These are phyloP conservation scores for Ferdinandea cuprea DNA, from an alignment of 2,888 invertebrate genomes.

Conservation along the genomic window DNA sequence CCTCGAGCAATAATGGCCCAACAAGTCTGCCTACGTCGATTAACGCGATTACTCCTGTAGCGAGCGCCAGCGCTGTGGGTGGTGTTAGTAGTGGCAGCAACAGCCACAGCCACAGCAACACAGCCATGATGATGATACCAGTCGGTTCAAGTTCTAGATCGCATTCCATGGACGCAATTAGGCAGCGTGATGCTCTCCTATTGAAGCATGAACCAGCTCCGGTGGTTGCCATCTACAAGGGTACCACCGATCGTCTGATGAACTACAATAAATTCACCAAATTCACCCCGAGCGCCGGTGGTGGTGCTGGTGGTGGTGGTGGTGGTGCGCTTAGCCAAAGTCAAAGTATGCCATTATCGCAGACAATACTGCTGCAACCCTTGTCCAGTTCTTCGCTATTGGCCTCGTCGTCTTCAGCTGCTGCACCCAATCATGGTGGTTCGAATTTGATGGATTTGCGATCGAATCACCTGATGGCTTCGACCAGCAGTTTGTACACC, in stretches of 20 bases:
- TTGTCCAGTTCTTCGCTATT: conserved; percentile 78
- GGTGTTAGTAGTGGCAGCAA: conserved; percentile 65
- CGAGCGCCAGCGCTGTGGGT: conserved; percentile 65
- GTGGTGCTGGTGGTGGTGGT: no score
- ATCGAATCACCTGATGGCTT: conserved; percentile 79
- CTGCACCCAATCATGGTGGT: conserved; percentile 75
- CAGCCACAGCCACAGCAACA: conserved; percentile 54
- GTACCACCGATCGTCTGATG: conserved; percentile 78
- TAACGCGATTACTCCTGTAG: conserved; percentile 69
- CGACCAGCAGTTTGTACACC: conserved; percentile 82
- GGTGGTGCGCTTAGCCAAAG: conserved; percentile 62
- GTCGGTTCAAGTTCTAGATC: conserved; percentile 79
- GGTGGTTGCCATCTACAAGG: conserved; percentile 66
- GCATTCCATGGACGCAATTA: conserved; percentile 82
- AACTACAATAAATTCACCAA: conserved; percentile 79
- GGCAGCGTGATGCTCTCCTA: conserved; percentile 79
- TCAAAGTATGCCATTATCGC: conserved; percentile 75
- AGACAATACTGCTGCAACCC: conserved; percentile 80
- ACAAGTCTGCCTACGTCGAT: conserved; percentile 71
- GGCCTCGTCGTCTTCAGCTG: conserved; percentile 71
- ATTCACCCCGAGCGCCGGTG: conserved; percentile 60
- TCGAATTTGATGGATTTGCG: conserved; percentile 75
- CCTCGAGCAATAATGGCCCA: conserved; percentile 72
- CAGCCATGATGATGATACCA: conserved; percentile 71
- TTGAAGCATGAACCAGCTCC: conserved; percentile 80